Conservation (phyloP, 1,140 invertebrate species). For the Idris sp. region DNA sequence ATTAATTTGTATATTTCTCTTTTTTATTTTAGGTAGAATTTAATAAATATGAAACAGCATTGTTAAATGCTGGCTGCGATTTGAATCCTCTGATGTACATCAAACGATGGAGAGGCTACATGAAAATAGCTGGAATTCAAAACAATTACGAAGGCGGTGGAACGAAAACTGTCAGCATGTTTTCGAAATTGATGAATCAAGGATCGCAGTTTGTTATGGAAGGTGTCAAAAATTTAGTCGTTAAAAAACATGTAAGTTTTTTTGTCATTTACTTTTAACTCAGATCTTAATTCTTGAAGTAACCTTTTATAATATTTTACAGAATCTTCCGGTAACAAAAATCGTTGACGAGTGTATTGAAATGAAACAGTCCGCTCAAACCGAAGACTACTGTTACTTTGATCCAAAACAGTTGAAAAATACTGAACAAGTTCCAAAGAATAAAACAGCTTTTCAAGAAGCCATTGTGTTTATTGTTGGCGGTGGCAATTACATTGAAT, state of each 20-base stretch:
- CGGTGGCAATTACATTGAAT: conserved; percentile 99
- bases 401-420: conserved; percentile 93
- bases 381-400: conserved; percentile 93
- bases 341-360: conserved; percentile 96
- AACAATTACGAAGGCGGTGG: conserved; percentile 94
- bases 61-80: conserved; percentile 91
- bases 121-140: conserved; percentile 85
- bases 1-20: too few relatives aligned
- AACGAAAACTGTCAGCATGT: conserved; percentile 98
- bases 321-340: conserved; percentile 94
- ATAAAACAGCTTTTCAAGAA: conserved; percentile 87
- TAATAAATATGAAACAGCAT: conserved; percentile 87
- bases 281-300: too few relatives aligned
- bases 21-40: conserved; percentile 83
- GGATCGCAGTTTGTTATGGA: conserved; percentile 99
- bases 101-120: conserved; percentile 93
- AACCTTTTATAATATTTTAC: conserved; percentile 28
- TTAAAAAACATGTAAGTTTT: conserved; percentile 93
- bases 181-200: conserved; percentile 97
- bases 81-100: conserved; percentile 90
- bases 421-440: conserved; percentile 83
- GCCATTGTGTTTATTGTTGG: conserved; percentile 98
- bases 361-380: conserved; percentile 86
- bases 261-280: too few relatives aligned
- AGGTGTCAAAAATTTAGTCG: conserved; percentile 99